Conservation (phyloP, 2,113 vertebrate genomes). For the Helogale parvula region DNA sequence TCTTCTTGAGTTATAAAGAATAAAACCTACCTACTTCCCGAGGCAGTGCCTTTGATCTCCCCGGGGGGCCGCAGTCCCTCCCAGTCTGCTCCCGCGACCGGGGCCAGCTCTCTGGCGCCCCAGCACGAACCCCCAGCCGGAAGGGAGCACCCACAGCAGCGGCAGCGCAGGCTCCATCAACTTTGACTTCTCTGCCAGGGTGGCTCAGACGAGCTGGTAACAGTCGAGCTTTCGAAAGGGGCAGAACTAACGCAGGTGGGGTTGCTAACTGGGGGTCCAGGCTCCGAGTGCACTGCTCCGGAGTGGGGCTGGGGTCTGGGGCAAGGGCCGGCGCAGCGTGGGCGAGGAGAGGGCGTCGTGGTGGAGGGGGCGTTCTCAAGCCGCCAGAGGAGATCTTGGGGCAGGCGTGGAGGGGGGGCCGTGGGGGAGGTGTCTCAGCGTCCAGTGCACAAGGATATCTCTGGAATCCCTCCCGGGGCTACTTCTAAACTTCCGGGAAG, state of each 20-base stretch:
- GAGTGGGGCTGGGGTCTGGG: neutral
- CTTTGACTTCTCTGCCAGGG: neutral
- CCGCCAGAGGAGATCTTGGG: neutral
- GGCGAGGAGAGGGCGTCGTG: no score
- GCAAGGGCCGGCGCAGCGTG: neutral
- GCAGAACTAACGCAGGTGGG: neutral
- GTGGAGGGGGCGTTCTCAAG: rapidly evolving
- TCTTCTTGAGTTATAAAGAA: neutral
- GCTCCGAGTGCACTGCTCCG: neutral
- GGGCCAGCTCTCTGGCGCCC: no score
- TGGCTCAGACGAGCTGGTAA: neutral
- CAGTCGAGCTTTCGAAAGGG: neutral
- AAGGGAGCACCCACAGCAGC: neutral
- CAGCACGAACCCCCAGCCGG: neutral
- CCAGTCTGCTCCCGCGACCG: neutral
- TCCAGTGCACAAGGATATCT: no score
- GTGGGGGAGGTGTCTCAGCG: neutral
- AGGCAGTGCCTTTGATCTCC: neutral
- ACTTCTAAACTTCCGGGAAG: neutral
- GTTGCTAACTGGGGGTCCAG: neutral
- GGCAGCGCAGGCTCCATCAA: neutral
- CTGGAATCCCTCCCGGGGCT: neutral
- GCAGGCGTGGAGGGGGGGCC: no score
- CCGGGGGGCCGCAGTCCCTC: neutral
- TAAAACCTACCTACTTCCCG: neutral